A percentile compares a stretch with the other conserved stretches of the same genome.
Conservation (phyloP, 2,888 invertebrate genomes). For the Anthrax anthrax region DNA sequence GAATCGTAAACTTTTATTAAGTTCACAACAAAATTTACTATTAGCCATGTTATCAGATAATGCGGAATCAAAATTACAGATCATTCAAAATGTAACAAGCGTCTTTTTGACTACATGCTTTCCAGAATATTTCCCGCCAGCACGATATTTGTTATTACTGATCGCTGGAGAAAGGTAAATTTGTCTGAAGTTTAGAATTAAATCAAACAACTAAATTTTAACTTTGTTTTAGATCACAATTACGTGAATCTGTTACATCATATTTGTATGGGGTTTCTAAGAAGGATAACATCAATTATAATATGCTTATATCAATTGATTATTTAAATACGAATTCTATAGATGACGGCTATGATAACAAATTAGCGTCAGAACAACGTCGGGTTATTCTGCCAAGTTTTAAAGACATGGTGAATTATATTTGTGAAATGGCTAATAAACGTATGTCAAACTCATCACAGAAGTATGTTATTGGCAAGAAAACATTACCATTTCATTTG, state of each 20-base stretch:
- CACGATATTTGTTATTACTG: constrained; percentile 64
- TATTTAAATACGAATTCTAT: constrained; percentile 25
- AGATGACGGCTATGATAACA: constrained; percentile 21
- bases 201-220: no score
- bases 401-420: constrained; percentile 52
- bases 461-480: constrained; percentile 47
- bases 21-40: constrained; percentile 35
- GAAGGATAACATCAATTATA: constrained; percentile 38
- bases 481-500: constrained; percentile 55
- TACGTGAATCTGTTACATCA: constrained; percentile 29
- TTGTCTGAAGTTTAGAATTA: no score
- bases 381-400: constrained; percentile 53
- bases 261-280: constrained; percentile 54
- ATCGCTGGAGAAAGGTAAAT: constrained; percentile 70
- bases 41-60: constrained; percentile 56
- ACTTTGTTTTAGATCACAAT: constrained; percentile 25
- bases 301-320: constrained; percentile 32
- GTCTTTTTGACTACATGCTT: constrained; percentile 71
- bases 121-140: constrained; percentile 64
- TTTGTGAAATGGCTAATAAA: constrained; percentile 51
- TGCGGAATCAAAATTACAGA: constrained; percentile 60
- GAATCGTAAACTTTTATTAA: constrained; percentile 16
- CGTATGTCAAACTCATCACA: constrained; percentile 44
- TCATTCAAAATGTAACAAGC: constrained; percentile 70
- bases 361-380: constrained; percentile 26